phyloP scores from a whole-genome alignment of 2,797 vertebrate genomes.

The Synaphobranchus kaupii region DNA sequence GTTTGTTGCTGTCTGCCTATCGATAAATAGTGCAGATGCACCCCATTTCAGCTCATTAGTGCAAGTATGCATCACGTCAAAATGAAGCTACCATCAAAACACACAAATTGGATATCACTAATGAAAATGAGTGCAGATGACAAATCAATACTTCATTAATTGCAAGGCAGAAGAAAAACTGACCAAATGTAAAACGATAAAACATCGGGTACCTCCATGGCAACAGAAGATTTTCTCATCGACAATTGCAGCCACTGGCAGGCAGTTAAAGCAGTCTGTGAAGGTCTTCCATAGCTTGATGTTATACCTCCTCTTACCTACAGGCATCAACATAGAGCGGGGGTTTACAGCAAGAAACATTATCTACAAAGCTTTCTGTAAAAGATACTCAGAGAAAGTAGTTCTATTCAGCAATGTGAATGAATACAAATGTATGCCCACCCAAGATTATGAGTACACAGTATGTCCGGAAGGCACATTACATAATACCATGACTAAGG shows the following conservation, averaged over 20 bases:
- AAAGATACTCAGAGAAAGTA: neutral
- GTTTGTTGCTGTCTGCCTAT: too few relatives aligned
- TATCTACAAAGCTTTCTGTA: neutral
- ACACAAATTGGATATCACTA: too few relatives aligned
- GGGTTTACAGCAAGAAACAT: neutral
- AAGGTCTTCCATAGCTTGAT: conserved; percentile 99
- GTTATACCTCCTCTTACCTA: conserved; percentile 97
- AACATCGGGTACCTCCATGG: conserved; percentile 72
- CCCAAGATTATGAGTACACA: neutral
- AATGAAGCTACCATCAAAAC: too few relatives aligned
- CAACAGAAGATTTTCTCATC: conserved; percentile 85
- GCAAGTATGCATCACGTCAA: too few relatives aligned
- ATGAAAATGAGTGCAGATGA: too few relatives aligned
- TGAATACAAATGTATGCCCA: neutral
- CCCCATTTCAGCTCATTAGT: too few relatives aligned
- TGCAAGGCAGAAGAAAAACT: conserved; percentile 39
- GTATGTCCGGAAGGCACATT: neutral
- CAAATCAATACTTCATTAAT: neutral
- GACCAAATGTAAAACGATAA: conserved; percentile 14
- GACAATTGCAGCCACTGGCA: conserved; percentile 94
- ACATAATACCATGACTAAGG: neutral
- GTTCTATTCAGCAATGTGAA: neutral
- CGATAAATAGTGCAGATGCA: too few relatives aligned
- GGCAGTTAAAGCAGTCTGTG: conserved; percentile 97
- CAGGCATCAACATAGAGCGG: neutral